A percentile compares a stretch with the other conserved stretches of the same genome.
Evolutionary conservation across 1,140 invertebrate genomes (phyloP).

Genomic region (Papilio aristodemus): DNA sequence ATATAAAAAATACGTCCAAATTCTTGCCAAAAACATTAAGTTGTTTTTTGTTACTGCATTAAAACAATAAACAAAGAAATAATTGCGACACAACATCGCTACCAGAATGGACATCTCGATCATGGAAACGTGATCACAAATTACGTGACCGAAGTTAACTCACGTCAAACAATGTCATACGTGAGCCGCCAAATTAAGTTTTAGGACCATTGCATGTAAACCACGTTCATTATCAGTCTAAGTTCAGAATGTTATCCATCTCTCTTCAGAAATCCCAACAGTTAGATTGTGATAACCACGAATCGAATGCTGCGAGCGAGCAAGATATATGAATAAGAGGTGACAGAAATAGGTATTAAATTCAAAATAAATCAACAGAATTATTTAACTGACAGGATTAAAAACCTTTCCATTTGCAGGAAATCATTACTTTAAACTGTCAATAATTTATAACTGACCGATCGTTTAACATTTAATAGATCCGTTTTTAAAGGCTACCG

Average conservation of each 20-base stretch:
- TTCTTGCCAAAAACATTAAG: not conserved
- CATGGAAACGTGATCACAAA: conserved; percentile 56
- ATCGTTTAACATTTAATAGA: conserved; percentile 3
- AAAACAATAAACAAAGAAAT: conserved; percentile 38
- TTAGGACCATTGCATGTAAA: conserved; percentile 12
- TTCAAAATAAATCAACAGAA: not conserved
- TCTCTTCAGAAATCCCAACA: too few species aligned
- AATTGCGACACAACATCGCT: conserved; percentile 44
- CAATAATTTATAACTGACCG: not conserved
- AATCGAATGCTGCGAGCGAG: not conserved
- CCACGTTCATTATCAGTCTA: not conserved
- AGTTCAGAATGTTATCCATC: not conserved
- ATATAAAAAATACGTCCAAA: not conserved
- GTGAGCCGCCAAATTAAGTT: conserved; percentile 25
- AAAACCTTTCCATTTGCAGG: not conserved
- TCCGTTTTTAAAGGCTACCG: not conserved
- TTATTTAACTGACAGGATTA: not conserved
- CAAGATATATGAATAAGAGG: not conserved
- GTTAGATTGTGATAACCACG: too few species aligned
- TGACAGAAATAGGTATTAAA: not conserved
- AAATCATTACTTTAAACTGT: conserved; percentile 4
- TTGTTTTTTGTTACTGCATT: not conserved
- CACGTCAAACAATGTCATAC: conserved; percentile 27
- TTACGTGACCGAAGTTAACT: conserved; percentile 56
- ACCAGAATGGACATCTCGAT: conserved; percentile 50